Conservation (phyloP, 2,113 vertebrate genomes). For the Takifugu flavidus region DNA sequence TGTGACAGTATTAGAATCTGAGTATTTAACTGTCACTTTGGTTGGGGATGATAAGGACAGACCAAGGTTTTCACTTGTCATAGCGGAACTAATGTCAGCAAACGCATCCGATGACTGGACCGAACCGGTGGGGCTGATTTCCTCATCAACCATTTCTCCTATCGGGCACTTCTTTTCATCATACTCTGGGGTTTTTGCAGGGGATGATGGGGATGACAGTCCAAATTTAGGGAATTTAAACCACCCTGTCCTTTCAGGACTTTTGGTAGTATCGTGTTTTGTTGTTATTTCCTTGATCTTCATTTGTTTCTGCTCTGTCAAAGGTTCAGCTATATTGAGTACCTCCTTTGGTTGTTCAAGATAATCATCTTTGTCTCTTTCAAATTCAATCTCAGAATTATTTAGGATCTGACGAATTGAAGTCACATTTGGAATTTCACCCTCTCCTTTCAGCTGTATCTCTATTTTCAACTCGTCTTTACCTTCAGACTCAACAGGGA, state of each 20-base stretch:
- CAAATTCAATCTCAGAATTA: conserved; percentile 69
- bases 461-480: conserved; percentile 39
- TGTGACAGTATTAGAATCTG: conserved; percentile 41
- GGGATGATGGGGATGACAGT: conserved; percentile 64
- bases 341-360: conserved; percentile 31
- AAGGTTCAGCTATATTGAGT: conserved; percentile 11
- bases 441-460: conserved; percentile 36
- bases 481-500: conserved; percentile 17
- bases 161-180: conserved; percentile 39
- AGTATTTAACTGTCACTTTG: conserved; percentile 74
- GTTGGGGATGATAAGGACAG: conserved; percentile 64
- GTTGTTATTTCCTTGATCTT: conserved; percentile 31
- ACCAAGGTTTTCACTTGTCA: conserved; percentile 64
- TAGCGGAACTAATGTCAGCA: conserved; percentile 73
- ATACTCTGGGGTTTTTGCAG: conserved; percentile 36
- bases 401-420: conserved; percentile 62
- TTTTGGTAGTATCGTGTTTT: conserved; percentile 49
- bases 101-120: conserved; percentile 75
- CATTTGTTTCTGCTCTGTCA: conserved; percentile 21
- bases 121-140: conserved; percentile 66
- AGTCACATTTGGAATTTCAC: conserved; percentile 56
- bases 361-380: conserved; percentile 40
- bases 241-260: conserved; percentile 63
- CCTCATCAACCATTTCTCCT: conserved; percentile 48
- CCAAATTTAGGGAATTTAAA: conserved; percentile 73